Evolutionary conservation across 2,888 invertebrate species (phyloP).

Genomic region (Nephrotoma flavescens): DNA sequence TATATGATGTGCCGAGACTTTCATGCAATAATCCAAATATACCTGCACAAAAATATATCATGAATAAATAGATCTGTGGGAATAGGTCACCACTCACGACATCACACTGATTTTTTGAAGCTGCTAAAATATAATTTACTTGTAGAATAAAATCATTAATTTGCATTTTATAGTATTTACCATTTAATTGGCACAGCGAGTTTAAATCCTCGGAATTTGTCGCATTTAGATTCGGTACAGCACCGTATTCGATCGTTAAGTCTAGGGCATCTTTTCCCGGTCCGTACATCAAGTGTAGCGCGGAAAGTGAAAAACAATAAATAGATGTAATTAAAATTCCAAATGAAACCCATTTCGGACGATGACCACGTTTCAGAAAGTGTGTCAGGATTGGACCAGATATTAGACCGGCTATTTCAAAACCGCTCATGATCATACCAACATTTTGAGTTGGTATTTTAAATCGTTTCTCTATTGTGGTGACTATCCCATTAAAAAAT

Average conservation of each 20-base stretch:
- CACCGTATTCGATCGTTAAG: conserved; percentile 37
- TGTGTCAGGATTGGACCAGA: conserved; percentile 43
- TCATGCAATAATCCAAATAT: not conserved
- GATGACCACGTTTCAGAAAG: conserved; percentile 44
- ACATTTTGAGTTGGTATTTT: no score
- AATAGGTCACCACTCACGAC: not conserved
- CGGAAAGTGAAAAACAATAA: conserved; percentile 41
- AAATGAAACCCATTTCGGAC: conserved; percentile 47
- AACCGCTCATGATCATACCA: conserved; percentile 46
- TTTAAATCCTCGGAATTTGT: conserved; percentile 27
- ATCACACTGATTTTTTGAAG: not conserved
- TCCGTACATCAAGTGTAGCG: conserved; percentile 45
- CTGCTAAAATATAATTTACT: not conserved
- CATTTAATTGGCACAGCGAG: conserved; percentile 29
- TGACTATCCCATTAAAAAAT: conserved; percentile 40
- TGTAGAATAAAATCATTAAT: not conserved
- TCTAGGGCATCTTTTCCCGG: conserved; percentile 40
- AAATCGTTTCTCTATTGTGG: conserved; percentile 36
- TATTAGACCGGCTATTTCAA: conserved; percentile 46
- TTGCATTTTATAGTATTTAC: not conserved
- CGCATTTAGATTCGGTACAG: conserved; percentile 19
- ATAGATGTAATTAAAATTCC: conserved; percentile 35
- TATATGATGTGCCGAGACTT: conserved; percentile 38
- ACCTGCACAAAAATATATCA: not conserved
- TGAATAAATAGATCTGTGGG: not conserved